Percentiles rank a stretch among this genome's conserved stretches.
Conservation (phyloP, 2,888 invertebrate species). For the Boloria selene region DNA sequence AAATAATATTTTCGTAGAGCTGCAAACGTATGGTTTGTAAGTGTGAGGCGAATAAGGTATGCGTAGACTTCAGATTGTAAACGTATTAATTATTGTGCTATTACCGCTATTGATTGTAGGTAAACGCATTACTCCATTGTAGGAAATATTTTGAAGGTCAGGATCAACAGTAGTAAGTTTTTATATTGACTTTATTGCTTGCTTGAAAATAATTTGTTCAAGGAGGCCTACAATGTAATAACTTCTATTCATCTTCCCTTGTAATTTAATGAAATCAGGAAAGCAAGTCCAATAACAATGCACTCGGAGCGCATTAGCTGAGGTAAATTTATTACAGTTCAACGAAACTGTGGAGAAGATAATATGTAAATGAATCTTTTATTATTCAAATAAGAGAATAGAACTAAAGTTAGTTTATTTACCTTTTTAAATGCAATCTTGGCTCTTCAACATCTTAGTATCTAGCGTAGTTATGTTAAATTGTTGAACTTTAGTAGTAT, state of each 20-base stretch:
- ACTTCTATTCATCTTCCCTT: constrained; percentile 30
- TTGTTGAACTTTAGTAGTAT: no score
- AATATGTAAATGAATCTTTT: background rate
- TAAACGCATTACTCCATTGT: background rate
- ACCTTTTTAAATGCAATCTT: no score
- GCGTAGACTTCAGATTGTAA: no score
- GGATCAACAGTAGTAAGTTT: constrained; percentile 1
- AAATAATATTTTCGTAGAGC: no score
- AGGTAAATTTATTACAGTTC: constrained; percentile 32
- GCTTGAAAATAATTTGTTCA: constrained; percentile 14
- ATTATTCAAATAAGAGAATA: no score
- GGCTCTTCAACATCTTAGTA: no score
- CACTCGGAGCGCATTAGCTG: constrained; percentile 35
- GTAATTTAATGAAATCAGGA: constrained; percentile 29
- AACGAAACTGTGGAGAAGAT: constrained; percentile 11
- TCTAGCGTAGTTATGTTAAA: no score
- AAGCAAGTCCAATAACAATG: constrained; percentile 36
- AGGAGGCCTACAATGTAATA: constrained; percentile 18
- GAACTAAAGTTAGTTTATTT: no score
- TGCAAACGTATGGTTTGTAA: no score
- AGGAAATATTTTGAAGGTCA: constrained; percentile 6
- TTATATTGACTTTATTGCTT: constrained; percentile 21
- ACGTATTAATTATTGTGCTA: no score
- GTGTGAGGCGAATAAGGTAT: no score
- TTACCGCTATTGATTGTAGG: background rate